Evolutionary conservation across 2,888 invertebrate species (phyloP).

Genomic region (Nudaria mundana): DNA sequence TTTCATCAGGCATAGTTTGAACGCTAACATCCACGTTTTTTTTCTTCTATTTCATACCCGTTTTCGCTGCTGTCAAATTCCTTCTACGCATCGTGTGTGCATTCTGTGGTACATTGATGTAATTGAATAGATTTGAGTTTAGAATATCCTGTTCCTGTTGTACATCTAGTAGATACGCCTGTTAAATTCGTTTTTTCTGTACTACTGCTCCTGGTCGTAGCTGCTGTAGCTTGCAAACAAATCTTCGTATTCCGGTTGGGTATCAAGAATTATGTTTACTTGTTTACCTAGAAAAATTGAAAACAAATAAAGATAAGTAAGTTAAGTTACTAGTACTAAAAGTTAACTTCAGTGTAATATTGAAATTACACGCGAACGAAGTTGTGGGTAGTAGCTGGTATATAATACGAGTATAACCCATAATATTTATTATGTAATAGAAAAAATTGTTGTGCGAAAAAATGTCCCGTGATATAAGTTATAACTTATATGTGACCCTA

Average conservation of each 20-base stretch:
- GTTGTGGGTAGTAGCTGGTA: neutral
- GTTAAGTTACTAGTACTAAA: neutral
- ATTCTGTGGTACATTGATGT: conserved; percentile 3
- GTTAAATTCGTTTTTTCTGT: conserved; percentile 2
- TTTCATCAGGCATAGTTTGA: neutral
- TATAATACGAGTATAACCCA: neutral
- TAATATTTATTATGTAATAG: neutral
- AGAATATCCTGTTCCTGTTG: neutral
- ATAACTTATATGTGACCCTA: neutral
- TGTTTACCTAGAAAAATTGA: conserved; percentile 2
- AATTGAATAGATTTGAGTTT: conserved; percentile 1
- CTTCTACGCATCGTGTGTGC: conserved; percentile 3
- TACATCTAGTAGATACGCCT: conserved; percentile 3
- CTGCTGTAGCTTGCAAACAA: neutral
- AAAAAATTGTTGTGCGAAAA: neutral
- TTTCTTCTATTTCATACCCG: conserved; percentile 3
- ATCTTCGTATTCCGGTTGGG: neutral
- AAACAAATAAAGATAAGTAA: conserved; percentile 1
- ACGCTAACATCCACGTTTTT: conserved; percentile 1
- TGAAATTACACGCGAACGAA: neutral
- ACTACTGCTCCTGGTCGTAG: neutral
- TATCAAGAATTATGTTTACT: conserved; percentile 1
- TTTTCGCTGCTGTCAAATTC: conserved; percentile 2
- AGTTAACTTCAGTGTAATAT: neutral
- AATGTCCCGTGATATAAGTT: neutral